phyloP scores from a whole-genome alignment of 2,888 invertebrate species.

The Pandemis heparana region DNA sequence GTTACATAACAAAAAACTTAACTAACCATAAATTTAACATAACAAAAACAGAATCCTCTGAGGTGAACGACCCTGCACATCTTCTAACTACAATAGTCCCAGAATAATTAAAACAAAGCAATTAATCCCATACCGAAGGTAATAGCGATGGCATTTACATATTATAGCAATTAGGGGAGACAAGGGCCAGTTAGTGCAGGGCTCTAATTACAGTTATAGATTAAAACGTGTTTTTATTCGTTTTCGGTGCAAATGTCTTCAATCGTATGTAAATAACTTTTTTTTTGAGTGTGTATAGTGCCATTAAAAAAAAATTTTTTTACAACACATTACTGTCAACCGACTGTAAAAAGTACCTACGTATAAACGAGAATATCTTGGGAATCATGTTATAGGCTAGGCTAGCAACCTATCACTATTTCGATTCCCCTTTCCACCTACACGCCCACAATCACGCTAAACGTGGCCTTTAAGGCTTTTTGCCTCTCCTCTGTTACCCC shows the following conservation, averaged over 20 bases:
- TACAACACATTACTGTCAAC: too few species aligned
- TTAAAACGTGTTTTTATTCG: slow-evolving; percentile 41
- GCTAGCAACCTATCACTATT: too few species aligned
- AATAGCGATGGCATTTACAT: slow-evolving; percentile 62
- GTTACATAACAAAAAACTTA: neutral
- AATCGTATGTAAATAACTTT: neutral
- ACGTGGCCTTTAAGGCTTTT: too few species aligned
- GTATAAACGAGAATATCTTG: too few species aligned
- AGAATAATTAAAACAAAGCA: slow-evolving; percentile 62
- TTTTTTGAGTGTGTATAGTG: too few species aligned
- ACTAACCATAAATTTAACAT: slow-evolving; percentile 2
- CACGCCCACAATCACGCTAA: too few species aligned
- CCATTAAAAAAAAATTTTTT: too few species aligned
- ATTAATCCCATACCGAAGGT: slow-evolving; percentile 58
- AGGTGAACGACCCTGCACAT: slow-evolving; percentile 41
- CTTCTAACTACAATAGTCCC: slow-evolving; percentile 49
- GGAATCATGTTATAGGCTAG: too few species aligned
- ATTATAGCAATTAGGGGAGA: slow-evolving; percentile 60
- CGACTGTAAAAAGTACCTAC: too few species aligned
- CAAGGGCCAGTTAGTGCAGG: slow-evolving; percentile 33
- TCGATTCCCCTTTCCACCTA: too few species aligned
- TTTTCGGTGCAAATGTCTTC: slow-evolving; percentile 61
- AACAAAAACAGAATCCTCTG: slow-evolving; percentile 17
- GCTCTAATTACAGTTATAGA: slow-evolving; percentile 9
- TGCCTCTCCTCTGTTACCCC: too few species aligned